These are phyloP conservation scores for Prochilodus magdalenae DNA, from an alignment of 2,113 vertebrate species.

Conservation along the genomic window DNA sequence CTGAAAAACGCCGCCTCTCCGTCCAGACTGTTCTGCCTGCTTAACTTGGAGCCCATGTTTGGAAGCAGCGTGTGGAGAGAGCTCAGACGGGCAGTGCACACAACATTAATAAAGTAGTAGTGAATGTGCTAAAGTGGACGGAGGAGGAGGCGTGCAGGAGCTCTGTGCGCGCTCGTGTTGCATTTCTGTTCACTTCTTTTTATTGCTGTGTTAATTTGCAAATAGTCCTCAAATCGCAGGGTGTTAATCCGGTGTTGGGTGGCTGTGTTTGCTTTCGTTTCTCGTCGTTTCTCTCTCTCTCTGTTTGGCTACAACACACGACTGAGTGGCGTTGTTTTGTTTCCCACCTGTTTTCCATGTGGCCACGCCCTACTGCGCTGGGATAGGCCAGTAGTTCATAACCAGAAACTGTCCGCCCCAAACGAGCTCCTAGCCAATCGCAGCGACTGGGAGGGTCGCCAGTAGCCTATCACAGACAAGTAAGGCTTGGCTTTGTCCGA, in stretches of 20 bases:
- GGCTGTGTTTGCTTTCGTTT: neutral
- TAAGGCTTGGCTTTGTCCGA: neutral
- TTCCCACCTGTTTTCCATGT: neutral
- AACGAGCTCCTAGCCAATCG: neutral
- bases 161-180: neutral
- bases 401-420: no score
- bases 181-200: neutral
- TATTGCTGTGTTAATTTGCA: no score
- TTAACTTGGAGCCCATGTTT: conserved; percentile 82
- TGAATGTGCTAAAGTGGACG: neutral
- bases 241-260: no score
- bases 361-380: conserved; percentile 17
- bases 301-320: conserved; percentile 47
- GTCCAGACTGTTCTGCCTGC: conserved; percentile 83
- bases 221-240: no score
- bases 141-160: neutral
- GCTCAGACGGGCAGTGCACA: neutral
- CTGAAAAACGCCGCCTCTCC: conserved; percentile 67
- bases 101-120: neutral
- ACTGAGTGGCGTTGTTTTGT: neutral
- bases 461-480: neutral
- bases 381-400: neutral
- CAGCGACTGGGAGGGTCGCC: neutral
- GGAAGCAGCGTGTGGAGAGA: neutral
- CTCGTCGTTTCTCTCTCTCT: conserved; percentile 20